Evolutionary conservation across 2,888 invertebrate genomes (phyloP), one percentile per base, ranked within the genome.

Genomic region (Nomada flava): DNA sequence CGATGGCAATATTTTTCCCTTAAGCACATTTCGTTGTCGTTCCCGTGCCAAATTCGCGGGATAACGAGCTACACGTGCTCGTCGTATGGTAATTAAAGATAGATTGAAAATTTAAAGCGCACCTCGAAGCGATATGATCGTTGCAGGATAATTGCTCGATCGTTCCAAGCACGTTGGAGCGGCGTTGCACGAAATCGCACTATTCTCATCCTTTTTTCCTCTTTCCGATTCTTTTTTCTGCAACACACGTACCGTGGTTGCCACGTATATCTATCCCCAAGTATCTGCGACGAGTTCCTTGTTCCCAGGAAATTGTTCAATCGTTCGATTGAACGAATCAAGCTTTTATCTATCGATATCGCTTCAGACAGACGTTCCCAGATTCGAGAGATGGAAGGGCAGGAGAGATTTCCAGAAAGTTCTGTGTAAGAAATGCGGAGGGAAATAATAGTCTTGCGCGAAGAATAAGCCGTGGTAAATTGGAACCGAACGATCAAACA

Each of bases 281-380:
- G 71, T 79, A 79, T 86, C 76, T 79, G 57, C 68, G 53, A 44
- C 13, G 52, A 72, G 50, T 68, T 55, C 53, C 63, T 67, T 70
- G 78, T 65, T 76, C 60, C 53, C 64, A 63, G 57, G 64, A 73
- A 86, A 86, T 83, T 73, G 73, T 75, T 57, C 71, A 67, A 81
- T 81, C 64, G 68, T 62, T 81, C 82, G 59, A 70, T 55, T 42
- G 64, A 57, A 63, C 74, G 81, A 81, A 81, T 82, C 68, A 82
- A 68, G 44, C 68, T 59, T 67, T 76, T 81, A 82, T 71, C 68
- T 71, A 70, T 63, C 75, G 62, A 60, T 81, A 74, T 67, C 81
- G 52, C 53, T 71, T 59, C 52, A 29, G n/a, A 26, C 18, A 36
- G 53, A 65, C 23, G 50, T 70, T 42, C 36, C 29, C 47, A 52